These are phyloP conservation scores for Frankliniella fusca DNA, from an alignment of 2,888 invertebrate species.

Conservation along the genomic window DNA sequence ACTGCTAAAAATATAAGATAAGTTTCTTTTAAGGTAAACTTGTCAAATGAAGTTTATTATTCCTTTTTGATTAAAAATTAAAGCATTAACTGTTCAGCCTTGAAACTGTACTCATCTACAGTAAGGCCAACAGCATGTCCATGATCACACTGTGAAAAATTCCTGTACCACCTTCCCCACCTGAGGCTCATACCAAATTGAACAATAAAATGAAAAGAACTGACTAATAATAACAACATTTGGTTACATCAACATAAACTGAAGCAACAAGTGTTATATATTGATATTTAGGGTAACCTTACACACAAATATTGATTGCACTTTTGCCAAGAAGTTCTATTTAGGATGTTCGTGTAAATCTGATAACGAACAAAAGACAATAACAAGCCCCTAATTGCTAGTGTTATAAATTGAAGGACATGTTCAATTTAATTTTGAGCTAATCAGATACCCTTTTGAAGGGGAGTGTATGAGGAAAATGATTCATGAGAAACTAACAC, in stretches of 20 bases:
- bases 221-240: background rate
- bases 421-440: background rate
- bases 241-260: conserved; percentile 6
- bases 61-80: conserved; percentile 5
- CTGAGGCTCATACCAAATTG: conserved; percentile 10
- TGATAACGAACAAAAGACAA: background rate
- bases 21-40: background rate
- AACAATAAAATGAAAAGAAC: conserved; percentile 10
- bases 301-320: conserved; percentile 10
- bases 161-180: background rate
- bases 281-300: background rate
- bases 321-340: background rate
- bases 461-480: background rate
- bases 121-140: conserved; percentile 8
- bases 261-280: background rate
- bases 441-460: background rate
- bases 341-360: background rate
- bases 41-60: background rate
- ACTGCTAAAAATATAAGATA: background rate
- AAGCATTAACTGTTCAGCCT: conserved; percentile 12
- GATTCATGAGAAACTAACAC: background rate
- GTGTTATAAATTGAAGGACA: background rate
- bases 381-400: conserved; percentile 9
- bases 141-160: background rate
- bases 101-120: conserved; percentile 2